Conservation (phyloP, 2,113 vertebrate species). For the Empidonax traillii region DNA sequence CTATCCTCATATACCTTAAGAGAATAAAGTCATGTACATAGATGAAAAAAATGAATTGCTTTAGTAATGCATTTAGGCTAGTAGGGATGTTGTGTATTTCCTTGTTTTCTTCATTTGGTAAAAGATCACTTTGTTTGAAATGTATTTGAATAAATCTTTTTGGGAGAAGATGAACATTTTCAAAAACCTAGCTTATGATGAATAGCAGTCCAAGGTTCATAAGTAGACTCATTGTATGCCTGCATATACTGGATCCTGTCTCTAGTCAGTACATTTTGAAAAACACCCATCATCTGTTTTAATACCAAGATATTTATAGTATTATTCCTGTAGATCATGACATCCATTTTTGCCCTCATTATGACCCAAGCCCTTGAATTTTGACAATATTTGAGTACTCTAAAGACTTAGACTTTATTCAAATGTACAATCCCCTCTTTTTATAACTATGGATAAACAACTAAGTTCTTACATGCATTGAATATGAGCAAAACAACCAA, state of each 20-base stretch:
- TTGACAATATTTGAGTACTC: neutral
- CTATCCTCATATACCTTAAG: neutral
- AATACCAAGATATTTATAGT: conserved; percentile 37
- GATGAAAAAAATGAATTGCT: conserved; percentile 38
- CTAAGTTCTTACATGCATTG: neutral
- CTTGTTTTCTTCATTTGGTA: conserved; percentile 17
- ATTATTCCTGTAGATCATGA: conserved; percentile 46
- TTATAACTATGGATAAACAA: neutral
- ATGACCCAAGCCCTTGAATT: conserved; percentile 39
- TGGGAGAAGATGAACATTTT: conserved; percentile 47
- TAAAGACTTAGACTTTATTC: neutral
- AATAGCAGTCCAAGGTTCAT: conserved; percentile 47
- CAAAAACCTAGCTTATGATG: conserved; percentile 43
- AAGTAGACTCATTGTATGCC: conserved; percentile 47
- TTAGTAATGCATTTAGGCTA: conserved; percentile 25
- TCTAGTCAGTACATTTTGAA: conserved; percentile 40
- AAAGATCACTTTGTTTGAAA: conserved; percentile 57
- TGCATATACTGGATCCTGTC: conserved; percentile 53
- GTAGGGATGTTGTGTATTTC: conserved; percentile 35
- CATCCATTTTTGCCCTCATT: conserved; percentile 23
- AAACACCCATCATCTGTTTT: conserved; percentile 56
- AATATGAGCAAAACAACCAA: neutral
- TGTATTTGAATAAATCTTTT: conserved; percentile 51
- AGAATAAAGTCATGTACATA: conserved; percentile 1
- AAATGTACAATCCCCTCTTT: neutral